Evolutionary conservation across 92 coral and sea anemone genomes (phyloP), one percentile per base, ranked within the genome.

Genomic region (Epizoanthus ramosus): DNA sequence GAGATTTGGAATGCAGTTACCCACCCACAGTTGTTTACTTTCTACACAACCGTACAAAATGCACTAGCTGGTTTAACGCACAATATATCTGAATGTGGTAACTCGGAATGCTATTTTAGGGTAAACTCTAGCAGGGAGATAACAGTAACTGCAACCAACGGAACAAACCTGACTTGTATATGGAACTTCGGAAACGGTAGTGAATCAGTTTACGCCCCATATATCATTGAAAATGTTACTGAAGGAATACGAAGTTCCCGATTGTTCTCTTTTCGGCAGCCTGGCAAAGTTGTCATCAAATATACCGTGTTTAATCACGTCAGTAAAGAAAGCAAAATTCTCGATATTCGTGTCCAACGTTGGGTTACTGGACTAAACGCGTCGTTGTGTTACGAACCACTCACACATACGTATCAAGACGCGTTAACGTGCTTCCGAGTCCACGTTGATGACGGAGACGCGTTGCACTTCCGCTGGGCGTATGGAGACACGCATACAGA

Each of bases 131-230:
- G 74, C 16, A 63, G 9, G 4, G 53, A 66, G 33, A 57, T 60
- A 4, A 9, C n/a, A 69, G 4, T 79, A 28, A 84, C 87, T 39
- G 58, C 56, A 5, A 80, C 81, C 10, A 15, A 69, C 2, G 98
- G 98, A 8, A 93, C 98, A 56, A 93, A 93, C 72, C 69, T 93
- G 13, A 80, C 98, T 5, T 89, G 94, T 41, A 61, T 39, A 21
- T 89, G 90, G 92, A 61, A 56, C 37, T 65, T 87, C 31, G 63
- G 91, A 25, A 60, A 67, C 19, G 79, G 71, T 21, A 59, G 57
- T 25, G 64, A 61, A 75, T 63, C 88, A 64, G 33, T 13, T 19
- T 59, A 81, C n/a, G 19, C 90, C 9, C 89, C 91, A 24, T 80
- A 81, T 43, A 18, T 50, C 14, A 14, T 31, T 17, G 31, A 69